phyloP scores from a whole-genome alignment of 1,140 invertebrate genomes.

The Amyelois transitella region DNA sequence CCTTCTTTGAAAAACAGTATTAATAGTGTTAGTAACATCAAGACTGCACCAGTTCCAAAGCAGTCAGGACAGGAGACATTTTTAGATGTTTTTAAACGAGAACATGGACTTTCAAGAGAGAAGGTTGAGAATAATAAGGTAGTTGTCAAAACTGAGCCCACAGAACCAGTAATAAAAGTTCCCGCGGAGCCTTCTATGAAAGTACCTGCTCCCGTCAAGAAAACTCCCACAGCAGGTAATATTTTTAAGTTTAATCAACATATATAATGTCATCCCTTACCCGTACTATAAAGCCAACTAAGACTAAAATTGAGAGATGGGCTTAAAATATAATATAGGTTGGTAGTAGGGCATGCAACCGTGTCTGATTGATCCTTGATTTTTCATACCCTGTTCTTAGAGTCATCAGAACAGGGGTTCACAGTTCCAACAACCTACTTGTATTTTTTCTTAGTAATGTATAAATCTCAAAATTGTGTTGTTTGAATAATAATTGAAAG shows the following conservation, averaged over 20 bases:
- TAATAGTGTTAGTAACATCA: slow-evolving; percentile 56
- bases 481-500: no score
- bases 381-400: no score
- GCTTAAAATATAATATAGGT: no score
- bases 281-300: no score
- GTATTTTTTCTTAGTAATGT: no score
- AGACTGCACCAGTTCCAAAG: slow-evolving; percentile 24
- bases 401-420: no score
- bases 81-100: slow-evolving; percentile 66
- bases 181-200: slow-evolving; percentile 8
- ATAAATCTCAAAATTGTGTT: no score
- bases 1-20: slow-evolving; percentile 49
- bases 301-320: no score
- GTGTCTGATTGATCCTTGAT: no score
- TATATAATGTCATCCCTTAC: no score
- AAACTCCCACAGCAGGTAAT: slow-evolving; percentile 37
- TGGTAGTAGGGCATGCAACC: no score
- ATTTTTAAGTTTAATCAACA: slow-evolving; percentile 41
- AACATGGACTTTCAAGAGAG: slow-evolving; percentile 58
- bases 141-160: slow-evolving; percentile 38
- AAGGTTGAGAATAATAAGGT: slow-evolving; percentile 27
- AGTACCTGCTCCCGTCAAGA: slow-evolving; percentile 23
- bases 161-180: slow-evolving; percentile 6
- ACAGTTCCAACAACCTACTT: no score
- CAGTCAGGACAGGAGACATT: slow-evolving; percentile 45